phyloP scores from a whole-genome alignment of 2,888 invertebrate genomes.

The Cheiracanthium punctorium region DNA sequence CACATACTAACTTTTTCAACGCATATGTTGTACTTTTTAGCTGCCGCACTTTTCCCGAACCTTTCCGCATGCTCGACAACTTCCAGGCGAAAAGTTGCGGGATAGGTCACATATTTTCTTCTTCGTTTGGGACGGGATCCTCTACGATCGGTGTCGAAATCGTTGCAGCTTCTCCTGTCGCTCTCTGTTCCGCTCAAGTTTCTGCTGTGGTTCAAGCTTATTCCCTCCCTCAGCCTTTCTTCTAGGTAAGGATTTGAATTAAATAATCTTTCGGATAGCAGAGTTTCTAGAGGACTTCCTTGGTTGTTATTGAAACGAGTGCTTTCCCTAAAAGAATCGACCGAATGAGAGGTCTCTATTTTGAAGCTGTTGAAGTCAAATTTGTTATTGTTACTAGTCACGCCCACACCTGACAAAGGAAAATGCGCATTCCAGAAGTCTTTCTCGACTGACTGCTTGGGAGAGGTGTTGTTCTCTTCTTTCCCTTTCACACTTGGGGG shows the following conservation, averaged over 20 bases:
- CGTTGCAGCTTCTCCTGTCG: conserved; percentile 40
- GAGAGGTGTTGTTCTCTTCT: conserved; percentile 21
- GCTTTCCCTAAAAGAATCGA: conserved; percentile 18
- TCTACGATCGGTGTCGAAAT: conserved; percentile 29
- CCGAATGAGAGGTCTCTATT: conserved; percentile 10
- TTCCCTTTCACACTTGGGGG: background rate
- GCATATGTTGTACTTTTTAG: conserved; percentile 65
- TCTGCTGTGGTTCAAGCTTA: conserved; percentile 1
- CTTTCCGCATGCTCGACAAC: conserved; percentile 65
- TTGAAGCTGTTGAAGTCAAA: conserved; percentile 52
- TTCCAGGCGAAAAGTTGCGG: conserved; percentile 61
- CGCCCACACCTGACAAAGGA: conserved; percentile 30
- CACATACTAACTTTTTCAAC: conserved; percentile 66
- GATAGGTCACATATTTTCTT: conserved; percentile 65
- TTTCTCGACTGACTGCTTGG: conserved; percentile 39
- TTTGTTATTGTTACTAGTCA: conserved; percentile 38
- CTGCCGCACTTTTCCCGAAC: conserved; percentile 60
- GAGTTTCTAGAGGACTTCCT: conserved; percentile 49
- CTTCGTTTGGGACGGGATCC: conserved; percentile 43
- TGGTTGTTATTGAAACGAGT: background rate
- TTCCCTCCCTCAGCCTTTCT: conserved; percentile 37
- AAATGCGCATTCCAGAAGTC: conserved; percentile 57
- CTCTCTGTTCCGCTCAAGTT: conserved; percentile 58
- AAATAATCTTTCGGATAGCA: conserved; percentile 48
- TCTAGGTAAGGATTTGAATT: conserved; percentile 52